Percentiles rank a stretch among this genome's conserved stretches.
Conservation (phyloP, 2,113 vertebrate species). For the Lichenostomus cassidix region DNA sequence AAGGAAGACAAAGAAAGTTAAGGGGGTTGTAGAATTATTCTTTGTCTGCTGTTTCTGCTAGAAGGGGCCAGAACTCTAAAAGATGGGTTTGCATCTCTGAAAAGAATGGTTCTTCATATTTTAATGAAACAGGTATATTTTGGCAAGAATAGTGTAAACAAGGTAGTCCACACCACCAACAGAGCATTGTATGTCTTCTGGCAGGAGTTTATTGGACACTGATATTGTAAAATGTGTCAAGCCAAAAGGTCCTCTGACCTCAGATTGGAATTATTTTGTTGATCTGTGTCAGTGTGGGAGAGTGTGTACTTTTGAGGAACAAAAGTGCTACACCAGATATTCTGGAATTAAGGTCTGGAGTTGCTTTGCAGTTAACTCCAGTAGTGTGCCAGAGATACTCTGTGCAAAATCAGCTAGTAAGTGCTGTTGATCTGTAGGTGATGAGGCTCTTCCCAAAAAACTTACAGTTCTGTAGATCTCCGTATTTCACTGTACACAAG, state of each 20-base stretch:
- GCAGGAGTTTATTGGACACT: background rate
- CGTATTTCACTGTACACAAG: background rate
- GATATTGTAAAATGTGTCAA: slow-evolving; percentile 11
- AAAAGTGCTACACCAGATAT: background rate
- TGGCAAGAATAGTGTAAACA: background rate
- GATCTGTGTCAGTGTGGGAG: background rate
- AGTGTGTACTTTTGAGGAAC: background rate
- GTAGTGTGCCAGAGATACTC: background rate
- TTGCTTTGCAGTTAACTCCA: background rate
- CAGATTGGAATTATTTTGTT: slow-evolving; percentile 9
- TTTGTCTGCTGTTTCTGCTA: background rate
- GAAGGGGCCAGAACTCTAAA: background rate
- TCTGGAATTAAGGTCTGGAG: background rate
- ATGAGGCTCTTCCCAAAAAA: background rate
- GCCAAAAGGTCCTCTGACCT: background rate
- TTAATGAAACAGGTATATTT: background rate
- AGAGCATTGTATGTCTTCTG: background rate
- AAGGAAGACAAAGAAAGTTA: background rate
- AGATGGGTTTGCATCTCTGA: background rate
- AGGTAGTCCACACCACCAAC: background rate
- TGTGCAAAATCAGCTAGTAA: background rate
- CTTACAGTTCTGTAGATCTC: background rate
- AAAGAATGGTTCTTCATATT: background rate
- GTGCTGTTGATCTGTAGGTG: background rate
- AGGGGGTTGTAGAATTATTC: background rate